Percentiles rank a stretch among this genome's conserved stretches.
These are phyloP conservation scores for Neuroscelio doddi DNA, from an alignment of 2,888 invertebrate genomes.

Conservation along the genomic window DNA sequence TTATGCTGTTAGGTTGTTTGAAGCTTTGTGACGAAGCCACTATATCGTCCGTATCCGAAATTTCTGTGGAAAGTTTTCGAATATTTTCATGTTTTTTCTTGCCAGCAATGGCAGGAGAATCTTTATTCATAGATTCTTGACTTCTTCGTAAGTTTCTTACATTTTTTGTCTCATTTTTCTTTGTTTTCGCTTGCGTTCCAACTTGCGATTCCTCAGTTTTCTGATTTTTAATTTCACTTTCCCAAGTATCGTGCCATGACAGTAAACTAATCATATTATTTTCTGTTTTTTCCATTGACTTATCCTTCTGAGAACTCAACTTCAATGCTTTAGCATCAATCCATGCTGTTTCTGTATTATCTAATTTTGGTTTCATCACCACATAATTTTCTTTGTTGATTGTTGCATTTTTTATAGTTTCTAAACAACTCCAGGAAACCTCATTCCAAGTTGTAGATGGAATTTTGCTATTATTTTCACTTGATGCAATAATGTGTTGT, in stretches of 20 bases:
- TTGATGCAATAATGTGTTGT: neutral
- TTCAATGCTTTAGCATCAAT: too few species aligned
- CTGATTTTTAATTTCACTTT: too few species aligned
- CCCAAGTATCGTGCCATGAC: constrained; percentile 32
- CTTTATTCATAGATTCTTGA: constrained; percentile 8
- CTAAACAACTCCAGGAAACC: constrained; percentile 16
- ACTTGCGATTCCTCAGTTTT: too few species aligned
- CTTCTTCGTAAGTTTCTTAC: constrained; percentile 7
- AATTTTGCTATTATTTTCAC: neutral
- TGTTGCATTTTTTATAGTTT: constrained; percentile 8
- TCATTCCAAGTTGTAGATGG: constrained; percentile 17
- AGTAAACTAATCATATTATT: constrained; percentile 11
- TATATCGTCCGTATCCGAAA: constrained; percentile 7
- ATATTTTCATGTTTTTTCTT: neutral
- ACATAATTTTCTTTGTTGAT: neutral
- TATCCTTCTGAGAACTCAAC: too few species aligned
- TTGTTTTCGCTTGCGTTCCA: too few species aligned
- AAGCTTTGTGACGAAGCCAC: constrained; percentile 4
- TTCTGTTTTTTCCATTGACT: neutral
- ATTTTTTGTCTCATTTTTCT: too few species aligned
- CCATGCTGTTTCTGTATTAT: too few species aligned
- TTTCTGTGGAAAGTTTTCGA: constrained; percentile 6
- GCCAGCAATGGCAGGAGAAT: too few species aligned
- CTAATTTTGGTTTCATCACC: too few species aligned
- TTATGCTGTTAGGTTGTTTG: neutral